Base-by-base conservation (phyloP, 2,113 vertebrate species). In the Colinus virginianus region DNA sequence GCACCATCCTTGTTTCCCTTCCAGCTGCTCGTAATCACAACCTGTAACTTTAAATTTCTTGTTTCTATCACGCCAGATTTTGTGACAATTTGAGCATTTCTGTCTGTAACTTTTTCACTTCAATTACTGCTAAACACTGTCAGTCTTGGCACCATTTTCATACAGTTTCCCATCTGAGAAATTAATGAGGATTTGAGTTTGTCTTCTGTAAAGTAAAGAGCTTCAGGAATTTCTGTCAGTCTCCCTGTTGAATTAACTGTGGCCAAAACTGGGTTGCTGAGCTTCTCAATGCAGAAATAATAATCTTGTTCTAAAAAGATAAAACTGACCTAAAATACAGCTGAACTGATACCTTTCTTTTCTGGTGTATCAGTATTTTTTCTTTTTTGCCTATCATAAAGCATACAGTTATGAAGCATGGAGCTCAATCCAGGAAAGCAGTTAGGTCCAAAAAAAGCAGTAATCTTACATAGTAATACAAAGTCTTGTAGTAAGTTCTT, bases 161-260 rank as follows among this genome's bases (percentile, higher is more conserved):
- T 92, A 71, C 63, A 78, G 89, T 84, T 96, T 94, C 82, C 77
- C 40, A 66, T 85, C 87, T 89, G 91, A 92, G 94, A 94, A 90
- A 89, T 96, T 92, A 94, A 89, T 91, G 89, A 94, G 61, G 71
- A 80, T 91, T 82, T 87, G 84, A 89, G 42, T 95, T 94, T 78
- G 84, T 89, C 89, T 96, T 83, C 78, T 90, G n/a, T 87, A 78
- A 88, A 84, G 62, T 78, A 84, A 90, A 93, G 87, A 64, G 87
- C 84, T 92, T 63, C 83, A 87, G 87, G 81, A 76, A 92, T 89
- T 95, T 95, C 78, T 84, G 70, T 94, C 70, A 82, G 34, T 84
- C 81, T 94, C 81, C 87, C 63, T 30, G 30, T 56, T 93, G 86
- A 96, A 90, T 84, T 90, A 87, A 79, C 49, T 0, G 0, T 72